phyloP scores from a whole-genome alignment of 2,888 invertebrate genomes.

The Epistrophe grossulariae region DNA sequence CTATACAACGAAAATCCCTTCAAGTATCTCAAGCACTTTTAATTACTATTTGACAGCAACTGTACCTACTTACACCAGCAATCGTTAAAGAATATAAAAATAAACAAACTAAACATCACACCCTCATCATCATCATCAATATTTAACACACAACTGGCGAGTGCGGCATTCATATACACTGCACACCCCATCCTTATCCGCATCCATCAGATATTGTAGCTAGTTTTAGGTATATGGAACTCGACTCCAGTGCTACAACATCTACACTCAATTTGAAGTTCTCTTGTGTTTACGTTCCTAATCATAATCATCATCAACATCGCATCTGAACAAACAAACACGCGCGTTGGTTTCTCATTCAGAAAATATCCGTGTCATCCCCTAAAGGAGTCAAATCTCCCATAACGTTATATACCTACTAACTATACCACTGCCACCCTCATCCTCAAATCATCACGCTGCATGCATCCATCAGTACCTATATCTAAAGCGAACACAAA shows the following conservation, averaged over 20 bases:
- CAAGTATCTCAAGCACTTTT: conserved; percentile 53
- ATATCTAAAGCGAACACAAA: conserved; percentile 41
- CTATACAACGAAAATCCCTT: background rate
- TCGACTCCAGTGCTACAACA: background rate
- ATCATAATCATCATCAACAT: conserved; percentile 69
- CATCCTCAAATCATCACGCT: conserved; percentile 22
- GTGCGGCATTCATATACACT: background rate
- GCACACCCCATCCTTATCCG: conserved; percentile 9
- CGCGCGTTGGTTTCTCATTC: conserved; percentile 46
- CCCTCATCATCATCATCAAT: conserved; percentile 44
- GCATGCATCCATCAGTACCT: conserved; percentile 19
- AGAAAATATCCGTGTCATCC: conserved; percentile 70
- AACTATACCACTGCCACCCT: background rate
- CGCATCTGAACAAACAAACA: conserved; percentile 61
- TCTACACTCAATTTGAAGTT: conserved; percentile 33
- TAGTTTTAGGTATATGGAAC: background rate
- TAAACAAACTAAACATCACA: conserved; percentile 55
- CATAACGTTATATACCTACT: conserved; percentile 30
- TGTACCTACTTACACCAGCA: conserved; percentile 42
- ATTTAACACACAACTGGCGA: conserved; percentile 17
- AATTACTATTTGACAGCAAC: conserved; percentile 71
- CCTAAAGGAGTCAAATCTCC: conserved; percentile 60
- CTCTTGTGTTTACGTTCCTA: conserved; percentile 64
- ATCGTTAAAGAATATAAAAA: conserved; percentile 59
- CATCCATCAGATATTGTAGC: background rate